Percentiles rank a stretch among this genome's conserved stretches.
These are phyloP conservation scores for Ictidomys tridecemlineatus DNA, from an alignment of 2,113 vertebrate genomes.

Conservation along the genomic window DNA sequence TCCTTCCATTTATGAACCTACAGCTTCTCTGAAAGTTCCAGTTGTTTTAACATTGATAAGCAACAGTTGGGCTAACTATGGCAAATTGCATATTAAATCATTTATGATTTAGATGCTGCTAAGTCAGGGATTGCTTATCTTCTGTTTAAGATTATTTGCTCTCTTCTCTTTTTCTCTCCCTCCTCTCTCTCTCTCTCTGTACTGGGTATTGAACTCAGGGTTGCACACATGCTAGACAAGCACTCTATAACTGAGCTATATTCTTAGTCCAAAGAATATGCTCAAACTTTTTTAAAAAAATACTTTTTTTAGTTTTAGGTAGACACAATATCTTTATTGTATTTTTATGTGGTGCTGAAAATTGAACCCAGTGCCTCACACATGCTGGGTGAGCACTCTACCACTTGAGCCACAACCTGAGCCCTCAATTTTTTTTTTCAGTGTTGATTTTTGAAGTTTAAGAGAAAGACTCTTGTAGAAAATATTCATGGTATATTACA, in stretches of 20 bases:
- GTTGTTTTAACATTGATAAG: constrained; percentile 40
- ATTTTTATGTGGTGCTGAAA: too few relatives aligned
- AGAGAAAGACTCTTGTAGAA: background rate
- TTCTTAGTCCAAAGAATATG: background rate
- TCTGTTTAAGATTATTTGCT: background rate
- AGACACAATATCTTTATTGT: too few relatives aligned
- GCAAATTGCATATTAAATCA: constrained; percentile 15
- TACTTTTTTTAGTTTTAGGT: too few relatives aligned
- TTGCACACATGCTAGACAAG: too few relatives aligned
- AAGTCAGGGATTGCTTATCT: constrained; percentile 9
- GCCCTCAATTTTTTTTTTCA: background rate
- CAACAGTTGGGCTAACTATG: constrained; percentile 32
- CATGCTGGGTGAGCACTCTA: too few relatives aligned
- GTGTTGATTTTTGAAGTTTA: background rate
- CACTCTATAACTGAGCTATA: too few relatives aligned
- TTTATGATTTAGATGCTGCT: constrained; percentile 28
- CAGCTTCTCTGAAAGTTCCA: constrained; percentile 22
- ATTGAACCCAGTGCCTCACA: too few relatives aligned
- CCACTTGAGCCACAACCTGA: too few relatives aligned
- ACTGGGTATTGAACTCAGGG: background rate
- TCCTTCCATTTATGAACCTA: constrained; percentile 15
- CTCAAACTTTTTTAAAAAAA: background rate
- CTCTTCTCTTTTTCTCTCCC: too few relatives aligned
- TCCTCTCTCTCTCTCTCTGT: too few relatives aligned
- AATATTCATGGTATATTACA: background rate